A percentile compares a stretch with the other conserved stretches of the same genome.
phyloP scores from a whole-genome alignment of 2,888 invertebrate species.

The Cantharis nigra region DNA sequence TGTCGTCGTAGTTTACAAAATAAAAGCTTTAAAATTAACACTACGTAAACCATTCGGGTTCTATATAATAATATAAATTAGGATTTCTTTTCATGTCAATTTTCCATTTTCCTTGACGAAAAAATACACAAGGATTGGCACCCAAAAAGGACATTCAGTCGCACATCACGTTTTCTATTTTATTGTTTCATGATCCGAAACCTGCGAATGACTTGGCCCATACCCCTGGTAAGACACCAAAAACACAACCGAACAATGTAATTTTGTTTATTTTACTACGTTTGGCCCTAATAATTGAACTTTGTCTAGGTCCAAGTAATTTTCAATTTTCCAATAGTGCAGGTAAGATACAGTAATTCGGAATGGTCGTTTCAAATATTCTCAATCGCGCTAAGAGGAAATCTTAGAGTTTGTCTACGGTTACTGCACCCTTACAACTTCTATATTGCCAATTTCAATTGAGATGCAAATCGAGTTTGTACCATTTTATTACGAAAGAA shows the following conservation, averaged over 20 bases:
- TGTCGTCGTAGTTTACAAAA: neutral
- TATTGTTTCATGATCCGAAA: neutral
- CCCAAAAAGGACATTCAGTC: neutral
- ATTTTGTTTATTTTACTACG: neutral
- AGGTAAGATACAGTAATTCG: no score
- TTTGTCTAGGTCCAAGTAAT: no score
- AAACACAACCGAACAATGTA: neutral
- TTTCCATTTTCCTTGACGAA: neutral
- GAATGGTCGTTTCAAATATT: no score
- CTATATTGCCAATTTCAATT: no score
- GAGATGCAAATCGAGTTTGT: no score
- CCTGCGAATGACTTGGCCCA: neutral
- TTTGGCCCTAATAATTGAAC: no score
- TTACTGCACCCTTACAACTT: no score
- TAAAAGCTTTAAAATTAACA: neutral
- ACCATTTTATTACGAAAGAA: no score
- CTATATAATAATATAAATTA: neutral
- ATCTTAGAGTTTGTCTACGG: no score
- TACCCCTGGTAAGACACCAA: neutral
- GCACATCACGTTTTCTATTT: neutral
- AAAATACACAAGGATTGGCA: neutral
- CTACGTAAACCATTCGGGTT: neutral
- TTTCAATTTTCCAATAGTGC: no score
- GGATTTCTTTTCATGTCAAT: neutral
- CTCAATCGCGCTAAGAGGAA: no score